Base-by-base conservation (phyloP, 2,888 invertebrate genomes). In the Scaptomyza parva region DNA sequence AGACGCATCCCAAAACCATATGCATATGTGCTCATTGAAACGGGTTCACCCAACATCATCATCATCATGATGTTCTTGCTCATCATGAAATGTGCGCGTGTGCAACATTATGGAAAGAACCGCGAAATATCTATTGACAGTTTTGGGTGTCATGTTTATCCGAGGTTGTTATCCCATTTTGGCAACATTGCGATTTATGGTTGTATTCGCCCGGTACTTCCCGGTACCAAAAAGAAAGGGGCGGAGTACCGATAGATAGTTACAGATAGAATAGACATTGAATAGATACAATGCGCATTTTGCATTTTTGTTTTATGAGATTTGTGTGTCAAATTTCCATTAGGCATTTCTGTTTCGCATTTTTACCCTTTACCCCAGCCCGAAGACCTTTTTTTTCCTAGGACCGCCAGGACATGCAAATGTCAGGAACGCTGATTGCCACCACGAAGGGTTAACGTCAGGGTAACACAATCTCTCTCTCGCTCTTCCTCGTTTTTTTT, bases 101-200 rank as follows among this genome's bases (percentile, higher is more conserved):
- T 78, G 86, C 80, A 76, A 71, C 78, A 89, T 88, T 88, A 89
- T 89, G 81, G 85, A 89, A 89, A 85, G 84, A 88, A 91, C 91
- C 92, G 90, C 91, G 91, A 89, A 91, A 89, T 88, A 89, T 90
- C 89, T 89, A 91, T 91, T 91, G 91, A 91, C 91, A 91, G 90
- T 92, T 92, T 92, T 92, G 91, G 91, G 92, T 92, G 91, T 92
- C 91, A 92, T 92, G 91, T 91, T 91, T 92, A 92, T 91, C 88
- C 90, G 89, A 86, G 84, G 82, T 90, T 88, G 89, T 90, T 91
- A 89, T 90, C 88, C 90, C 84, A 86, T 89, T 88, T 88, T 79
- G 79, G 83, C 82, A 89, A 90, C 86, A 89, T 84, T 88, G 90
- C 89, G 89, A 90, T 90, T 90, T 90, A 90, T 90, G 87, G 77